Base-by-base conservation (phyloP, 1,140 invertebrate species). In the Coelopa frigida region DNA sequence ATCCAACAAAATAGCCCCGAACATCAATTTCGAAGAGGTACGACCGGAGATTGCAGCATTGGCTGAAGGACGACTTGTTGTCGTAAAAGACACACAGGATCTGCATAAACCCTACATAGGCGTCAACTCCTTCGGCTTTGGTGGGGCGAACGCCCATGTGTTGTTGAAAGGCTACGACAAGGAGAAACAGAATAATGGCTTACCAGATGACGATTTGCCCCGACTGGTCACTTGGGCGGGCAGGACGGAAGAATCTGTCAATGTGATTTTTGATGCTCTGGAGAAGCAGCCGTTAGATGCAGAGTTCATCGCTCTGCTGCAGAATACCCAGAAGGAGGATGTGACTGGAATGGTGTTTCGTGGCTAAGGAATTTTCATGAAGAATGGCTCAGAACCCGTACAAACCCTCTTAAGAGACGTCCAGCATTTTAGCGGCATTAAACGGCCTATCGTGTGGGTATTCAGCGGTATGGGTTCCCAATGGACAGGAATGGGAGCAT, bases 381-480 rank as follows among this genome's bases (percentile, higher is more conserved):
- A 79, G 58, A 60, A 68, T 53, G 56, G 56, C 65, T 39, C 74
- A 70, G 45, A 64, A 69, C 78, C 48, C 48, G 52, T 68, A 2
- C 68, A 73, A 2, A 53, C 68, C 0, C 29, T 73, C 7, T 57
- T 64, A 1, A 71, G 68, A 45, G 73, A 78, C 32, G 68, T 78
- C 8, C 70, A 78, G 38, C 76, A 79, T 61, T 82, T 75, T 60
- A 68, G 74, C 0, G 81, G 77, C 1, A 71, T 76, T 5, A 73
- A 74, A 45, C 70, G 51, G 12, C 86, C 88, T n/a, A 72, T 95
- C 0, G 92, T 88, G 77, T 91, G 86, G 70, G 80, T 94, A 8
- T 96, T 91, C 71, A 85, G 89, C 49, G 90, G 90, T 39, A 90
- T 95, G 86, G 89, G 89, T 5, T 84, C 84, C 1, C 89, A 94